Conservation (phyloP, 1,140 invertebrate species). For the Chymomyza costata region DNA sequence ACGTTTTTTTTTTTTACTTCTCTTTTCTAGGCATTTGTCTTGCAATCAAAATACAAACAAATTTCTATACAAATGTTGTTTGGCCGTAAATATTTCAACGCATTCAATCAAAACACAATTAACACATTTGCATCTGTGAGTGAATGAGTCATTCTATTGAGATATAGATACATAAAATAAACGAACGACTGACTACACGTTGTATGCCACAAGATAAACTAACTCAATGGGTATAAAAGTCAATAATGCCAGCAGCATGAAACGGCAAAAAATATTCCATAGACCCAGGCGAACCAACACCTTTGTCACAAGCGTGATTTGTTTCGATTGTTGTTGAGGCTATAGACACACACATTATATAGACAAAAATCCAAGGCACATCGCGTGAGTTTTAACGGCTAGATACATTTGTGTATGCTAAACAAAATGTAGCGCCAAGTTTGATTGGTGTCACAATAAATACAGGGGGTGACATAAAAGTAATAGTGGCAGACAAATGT, state of each 20-base stretch:
- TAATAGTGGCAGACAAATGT: too few relatives aligned
- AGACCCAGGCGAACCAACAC: conserved; percentile 18
- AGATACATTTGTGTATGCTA: too few relatives aligned
- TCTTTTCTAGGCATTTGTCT: too few relatives aligned
- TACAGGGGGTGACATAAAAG: conserved; percentile 11
- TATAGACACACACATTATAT: not conserved
- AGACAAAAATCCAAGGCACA: too few relatives aligned
- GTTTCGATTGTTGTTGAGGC: conserved; percentile 1
- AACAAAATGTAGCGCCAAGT: not conserved
- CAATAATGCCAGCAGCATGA: conserved; percentile 33
- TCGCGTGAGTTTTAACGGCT: not conserved
- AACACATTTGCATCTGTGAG: conserved; percentile 40
- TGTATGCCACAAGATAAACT: conserved; percentile 39
- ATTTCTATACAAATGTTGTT: conserved; percentile 16
- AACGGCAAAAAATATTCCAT: conserved; percentile 17
- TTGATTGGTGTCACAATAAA: conserved; percentile 10
- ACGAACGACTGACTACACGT: too few relatives aligned
- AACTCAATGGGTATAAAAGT: conserved; percentile 30
- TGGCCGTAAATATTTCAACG: conserved; percentile 48
- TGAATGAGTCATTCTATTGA: conserved; percentile 22
- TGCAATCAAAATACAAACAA: conserved; percentile 19
- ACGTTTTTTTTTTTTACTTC: too few relatives aligned
- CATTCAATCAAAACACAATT: conserved; percentile 63
- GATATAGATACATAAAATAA: too few relatives aligned
- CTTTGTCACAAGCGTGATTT: too few relatives aligned